These are phyloP conservation scores for Dromaius novaehollandiae DNA, from an alignment of 2,113 vertebrate species.

Conservation along the genomic window DNA sequence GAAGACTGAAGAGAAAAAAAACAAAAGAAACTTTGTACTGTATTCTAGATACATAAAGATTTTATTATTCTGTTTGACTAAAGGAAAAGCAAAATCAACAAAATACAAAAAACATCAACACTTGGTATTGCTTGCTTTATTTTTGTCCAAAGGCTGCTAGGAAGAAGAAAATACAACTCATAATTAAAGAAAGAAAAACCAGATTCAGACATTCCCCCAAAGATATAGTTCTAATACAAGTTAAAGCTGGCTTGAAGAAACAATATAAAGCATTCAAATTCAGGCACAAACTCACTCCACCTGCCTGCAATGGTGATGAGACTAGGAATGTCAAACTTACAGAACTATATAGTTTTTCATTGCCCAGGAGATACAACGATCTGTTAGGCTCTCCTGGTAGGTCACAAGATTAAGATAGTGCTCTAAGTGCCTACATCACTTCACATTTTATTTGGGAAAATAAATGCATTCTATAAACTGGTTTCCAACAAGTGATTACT, in stretches of 20 bases:
- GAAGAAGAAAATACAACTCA: background rate
- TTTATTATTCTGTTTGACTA: background rate
- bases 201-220: background rate
- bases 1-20: background rate
- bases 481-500: background rate
- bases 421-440: background rate
- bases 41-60: background rate
- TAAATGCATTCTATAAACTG: background rate
- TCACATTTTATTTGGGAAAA: background rate
- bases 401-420: no score
- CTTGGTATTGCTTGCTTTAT: background rate
- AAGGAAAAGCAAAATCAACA: background rate
- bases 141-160: background rate
- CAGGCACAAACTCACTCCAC: background rate
- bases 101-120: background rate
- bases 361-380: background rate
- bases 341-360: background rate
- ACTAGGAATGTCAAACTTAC: background rate
- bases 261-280: background rate
- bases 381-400: background rate
- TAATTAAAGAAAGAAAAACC: background rate
- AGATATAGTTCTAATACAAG: background rate
- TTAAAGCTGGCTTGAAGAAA: background rate
- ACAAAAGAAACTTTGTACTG: background rate
- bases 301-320: background rate